Evolutionary conservation across 2,888 invertebrate species (phyloP), one percentile per base, ranked within the genome.

Genomic region (Chironomus tentans): DNA sequence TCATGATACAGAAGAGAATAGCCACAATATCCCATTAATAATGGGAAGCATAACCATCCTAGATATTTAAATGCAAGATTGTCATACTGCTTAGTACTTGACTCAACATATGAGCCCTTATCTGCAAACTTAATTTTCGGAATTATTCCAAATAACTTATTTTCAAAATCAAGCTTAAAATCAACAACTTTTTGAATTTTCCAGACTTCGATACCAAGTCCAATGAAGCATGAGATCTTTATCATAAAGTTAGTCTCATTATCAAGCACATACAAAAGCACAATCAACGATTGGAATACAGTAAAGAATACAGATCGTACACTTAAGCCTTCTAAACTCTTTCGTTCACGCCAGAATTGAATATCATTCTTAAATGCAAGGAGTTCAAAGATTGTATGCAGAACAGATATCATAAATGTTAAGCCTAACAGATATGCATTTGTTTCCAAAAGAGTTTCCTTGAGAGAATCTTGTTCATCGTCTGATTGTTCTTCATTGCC

Each of bases 281-380:
- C 98, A 74, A 99, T 91, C 12, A 97, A 84, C 0, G 98, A 96
- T 83, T 99, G 98, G 84, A 99, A 98, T 4, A 99, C 97, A 81
- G 95, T 96, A 85, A 99, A 99, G 84, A 99, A 97, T 38, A 99
- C 98, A 0, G 96, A 97, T 78, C 98, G 90, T 3, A 99, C 98
- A 0, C 98, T 98, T 56, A 99, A 87, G 10, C 98, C 98, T 85
- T 99, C 98, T 68, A 99, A 86, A 0, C 97, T 96, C 82, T 98
- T 95, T 15, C 98, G 89, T 81, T 97, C 97, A 80, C 97, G 96
- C 99, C 99, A 99, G 83, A 99, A 99, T 84, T 99, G 99, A 81
- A 99, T 99, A 83, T 99, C 99, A 86, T 99, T 99, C 86, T 99
- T 99, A 84, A 99, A 99, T 65, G 99, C 99, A 76, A 99, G 87